These are phyloP conservation scores for Xanthorhoe designata DNA, from an alignment of 2,888 invertebrate species.

Conservation along the genomic window DNA sequence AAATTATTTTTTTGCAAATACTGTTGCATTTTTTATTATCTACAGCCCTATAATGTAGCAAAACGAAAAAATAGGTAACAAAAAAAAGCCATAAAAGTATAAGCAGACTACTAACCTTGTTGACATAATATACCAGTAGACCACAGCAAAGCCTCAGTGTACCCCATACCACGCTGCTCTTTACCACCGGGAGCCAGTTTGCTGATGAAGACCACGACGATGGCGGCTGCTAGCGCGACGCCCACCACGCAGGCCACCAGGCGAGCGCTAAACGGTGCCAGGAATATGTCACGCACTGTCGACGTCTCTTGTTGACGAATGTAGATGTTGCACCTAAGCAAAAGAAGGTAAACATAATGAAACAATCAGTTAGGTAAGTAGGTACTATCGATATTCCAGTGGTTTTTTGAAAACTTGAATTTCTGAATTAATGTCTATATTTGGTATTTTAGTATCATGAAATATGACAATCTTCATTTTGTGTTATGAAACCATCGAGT, in stretches of 20 bases:
- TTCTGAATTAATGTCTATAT: too few species aligned
- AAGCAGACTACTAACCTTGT: slow-evolving; percentile 79
- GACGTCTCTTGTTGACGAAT: slow-evolving; percentile 87
- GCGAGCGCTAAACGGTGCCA: slow-evolving; percentile 86
- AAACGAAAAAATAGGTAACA: background rate
- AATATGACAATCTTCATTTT: too few species aligned
- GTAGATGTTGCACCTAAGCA: slow-evolving; percentile 86
- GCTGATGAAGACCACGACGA: slow-evolving; percentile 80
- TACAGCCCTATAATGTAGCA: too few species aligned
- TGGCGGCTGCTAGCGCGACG: slow-evolving; percentile 78
- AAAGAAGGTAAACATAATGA: background rate
- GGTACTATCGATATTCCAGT: background rate
- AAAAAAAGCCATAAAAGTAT: background rate
- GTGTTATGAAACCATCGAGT: too few species aligned
- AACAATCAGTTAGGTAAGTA: background rate
- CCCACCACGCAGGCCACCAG: slow-evolving; percentile 83
- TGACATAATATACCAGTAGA: slow-evolving; percentile 87
- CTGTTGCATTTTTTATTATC: too few species aligned
- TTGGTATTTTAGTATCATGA: too few species aligned
- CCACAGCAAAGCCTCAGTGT: slow-evolving; percentile 86
- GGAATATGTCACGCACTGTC: slow-evolving; percentile 86
- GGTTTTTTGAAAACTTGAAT: too few species aligned
- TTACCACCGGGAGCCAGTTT: slow-evolving; percentile 72
- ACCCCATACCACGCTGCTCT: slow-evolving; percentile 61
- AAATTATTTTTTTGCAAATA: too few species aligned